These are phyloP conservation scores for Paraescarpia echinospica DNA, from an alignment of 1,140 invertebrate species.

Conservation along the genomic window DNA sequence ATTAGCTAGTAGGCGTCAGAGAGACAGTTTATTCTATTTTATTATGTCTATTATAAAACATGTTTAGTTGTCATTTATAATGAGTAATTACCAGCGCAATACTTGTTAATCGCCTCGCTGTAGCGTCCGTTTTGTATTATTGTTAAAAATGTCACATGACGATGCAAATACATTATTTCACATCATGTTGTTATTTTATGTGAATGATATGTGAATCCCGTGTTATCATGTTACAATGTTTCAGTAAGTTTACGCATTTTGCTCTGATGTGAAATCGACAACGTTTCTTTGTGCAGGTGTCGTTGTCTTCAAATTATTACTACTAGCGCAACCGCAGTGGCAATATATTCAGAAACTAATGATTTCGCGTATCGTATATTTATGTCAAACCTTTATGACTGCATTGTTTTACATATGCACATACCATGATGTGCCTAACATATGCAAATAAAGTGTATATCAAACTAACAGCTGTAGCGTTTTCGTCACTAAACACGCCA, in stretches of 20 bases:
- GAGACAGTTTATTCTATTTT: not conserved
- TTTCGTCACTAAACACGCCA: not conserved
- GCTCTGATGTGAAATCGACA: not conserved
- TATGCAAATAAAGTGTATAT: not conserved
- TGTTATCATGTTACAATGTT: not conserved
- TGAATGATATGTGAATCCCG: not conserved
- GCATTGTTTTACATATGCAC: not conserved
- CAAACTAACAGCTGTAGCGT: not conserved
- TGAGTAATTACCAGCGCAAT: not conserved
- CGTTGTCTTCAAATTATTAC: not conserved
- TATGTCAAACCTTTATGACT: not conserved
- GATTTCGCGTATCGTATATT: not conserved
- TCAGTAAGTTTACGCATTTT: not conserved
- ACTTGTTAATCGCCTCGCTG: not conserved
- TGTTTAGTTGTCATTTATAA: not conserved
- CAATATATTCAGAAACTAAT: not conserved
- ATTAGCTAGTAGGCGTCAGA: not conserved
- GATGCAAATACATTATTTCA: not conserved
- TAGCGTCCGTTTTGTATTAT: not conserved
- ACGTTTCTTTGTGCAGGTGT: not conserved
- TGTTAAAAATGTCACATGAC: not conserved
- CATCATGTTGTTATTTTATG: not conserved
- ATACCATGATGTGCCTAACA: not conserved
- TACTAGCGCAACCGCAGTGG: not conserved
- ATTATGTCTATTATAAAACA: not conserved